A percentile compares a stretch with the other conserved stretches of the same genome.
Conservation (phyloP, 2,888 invertebrate species). For the Protodeltote pygarga region DNA sequence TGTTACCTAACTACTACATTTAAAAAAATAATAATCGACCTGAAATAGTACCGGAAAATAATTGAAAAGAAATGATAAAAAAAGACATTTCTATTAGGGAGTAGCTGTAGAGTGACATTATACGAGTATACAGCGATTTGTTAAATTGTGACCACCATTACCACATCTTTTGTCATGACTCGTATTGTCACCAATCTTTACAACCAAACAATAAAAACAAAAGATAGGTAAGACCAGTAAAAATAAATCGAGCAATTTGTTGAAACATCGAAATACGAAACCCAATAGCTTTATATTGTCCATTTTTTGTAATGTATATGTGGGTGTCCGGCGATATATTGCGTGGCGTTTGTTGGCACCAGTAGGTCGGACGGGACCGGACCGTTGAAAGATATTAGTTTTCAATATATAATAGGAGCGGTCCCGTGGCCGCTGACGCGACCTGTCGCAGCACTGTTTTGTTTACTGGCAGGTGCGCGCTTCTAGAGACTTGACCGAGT, state of each 20-base stretch:
- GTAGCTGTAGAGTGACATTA: too few relatives aligned
- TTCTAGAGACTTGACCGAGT: conserved; percentile 9
- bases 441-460: conserved; percentile 44
- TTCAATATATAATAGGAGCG: conserved; percentile 54
- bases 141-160: too few relatives aligned
- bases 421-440: conserved; percentile 39
- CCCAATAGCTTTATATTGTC: conserved; percentile 14
- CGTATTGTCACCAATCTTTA: too few relatives aligned
- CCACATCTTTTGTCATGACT: too few relatives aligned
- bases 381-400: conserved; percentile 48
- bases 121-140: too few relatives aligned
- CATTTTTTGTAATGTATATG: conserved; percentile 31
- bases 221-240: conserved; percentile 13
- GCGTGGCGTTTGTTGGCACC: conserved; percentile 30
- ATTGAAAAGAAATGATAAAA: too few relatives aligned
- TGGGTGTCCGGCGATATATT: conserved; percentile 26
- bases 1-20: too few relatives aligned
- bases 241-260: conserved; percentile 37
- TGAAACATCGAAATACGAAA: conserved; percentile 15
- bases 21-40: too few relatives aligned
- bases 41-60: too few relatives aligned
- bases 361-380: conserved; percentile 30
- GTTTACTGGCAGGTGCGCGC: conserved; percentile 34
- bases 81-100: too few relatives aligned
- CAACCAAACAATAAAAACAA: conserved; percentile 8